phyloP scores from a whole-genome alignment of 1,140 invertebrate species.

The Drosophila sucinea region DNA sequence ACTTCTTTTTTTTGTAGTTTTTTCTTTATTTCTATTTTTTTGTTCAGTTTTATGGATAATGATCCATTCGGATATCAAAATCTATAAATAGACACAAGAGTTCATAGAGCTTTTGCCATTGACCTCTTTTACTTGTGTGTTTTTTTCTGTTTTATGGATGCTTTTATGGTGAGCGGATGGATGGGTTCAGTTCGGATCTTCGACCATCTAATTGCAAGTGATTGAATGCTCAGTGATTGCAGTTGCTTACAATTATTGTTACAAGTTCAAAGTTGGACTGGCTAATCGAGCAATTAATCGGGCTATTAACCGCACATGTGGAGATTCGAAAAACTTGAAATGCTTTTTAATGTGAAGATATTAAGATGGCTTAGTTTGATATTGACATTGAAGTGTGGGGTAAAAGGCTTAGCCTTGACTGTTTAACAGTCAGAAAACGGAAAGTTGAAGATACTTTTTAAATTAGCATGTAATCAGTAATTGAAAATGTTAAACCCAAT shows the following conservation, averaged over 20 bases:
- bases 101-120: conserved; percentile 78
- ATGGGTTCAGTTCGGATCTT: conserved; percentile 33
- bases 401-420: background rate
- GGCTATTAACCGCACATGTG: conserved; percentile 23
- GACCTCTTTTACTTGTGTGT: conserved; percentile 56
- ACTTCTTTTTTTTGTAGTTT: background rate
- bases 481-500: background rate
- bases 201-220: conserved; percentile 61
- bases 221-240: conserved; percentile 61
- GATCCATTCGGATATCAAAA: conserved; percentile 22
- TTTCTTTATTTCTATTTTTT: background rate
- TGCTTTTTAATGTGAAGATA: conserved; percentile 22
- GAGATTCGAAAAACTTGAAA: conserved; percentile 24
- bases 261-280: conserved; percentile 38
- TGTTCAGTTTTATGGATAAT: conserved; percentile 5
- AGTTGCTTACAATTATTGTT: conserved; percentile 27
- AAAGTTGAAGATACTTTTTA: background rate
- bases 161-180: conserved; percentile 25
- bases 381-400: conserved; percentile 1
- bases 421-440: background rate
- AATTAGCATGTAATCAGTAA: background rate
- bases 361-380: conserved; percentile 30
- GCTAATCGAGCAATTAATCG: conserved; percentile 33
- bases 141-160: conserved; percentile 21
- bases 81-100: conserved; percentile 40